Evolutionary conservation across 2,797 vertebrate genomes (phyloP).

Genomic region (Halcyon smyrnensis): DNA sequence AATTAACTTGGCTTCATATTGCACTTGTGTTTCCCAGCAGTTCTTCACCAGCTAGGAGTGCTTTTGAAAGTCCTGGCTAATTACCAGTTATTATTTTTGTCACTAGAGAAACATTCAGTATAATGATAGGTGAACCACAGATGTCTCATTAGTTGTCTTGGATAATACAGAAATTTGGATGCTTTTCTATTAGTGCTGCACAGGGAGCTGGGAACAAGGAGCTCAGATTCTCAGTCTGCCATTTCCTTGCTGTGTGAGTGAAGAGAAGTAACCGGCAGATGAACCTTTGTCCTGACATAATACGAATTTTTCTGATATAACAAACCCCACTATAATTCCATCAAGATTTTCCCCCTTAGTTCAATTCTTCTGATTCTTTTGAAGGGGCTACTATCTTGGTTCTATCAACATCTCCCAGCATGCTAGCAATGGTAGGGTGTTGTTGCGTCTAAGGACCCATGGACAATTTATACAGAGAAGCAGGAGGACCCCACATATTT

Average conservation of each 20-base stretch:
- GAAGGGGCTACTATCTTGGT: background rate
- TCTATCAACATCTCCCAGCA: accelerated
- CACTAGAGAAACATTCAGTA: background rate
- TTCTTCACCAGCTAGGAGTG: background rate
- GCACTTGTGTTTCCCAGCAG: background rate
- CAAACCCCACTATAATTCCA: background rate
- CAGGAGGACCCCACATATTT: background rate
- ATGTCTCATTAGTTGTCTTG: background rate
- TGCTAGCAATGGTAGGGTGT: background rate
- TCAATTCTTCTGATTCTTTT: background rate
- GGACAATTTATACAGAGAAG: background rate
- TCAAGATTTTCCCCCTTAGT: background rate
- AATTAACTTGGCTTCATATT: background rate
- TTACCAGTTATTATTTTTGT: conserved; percentile 2
- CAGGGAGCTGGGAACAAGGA: background rate
- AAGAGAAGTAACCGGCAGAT: background rate
- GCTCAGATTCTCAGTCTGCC: background rate
- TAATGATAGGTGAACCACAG: background rate
- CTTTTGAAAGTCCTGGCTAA: background rate
- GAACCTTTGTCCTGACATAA: background rate
- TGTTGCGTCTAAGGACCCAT: background rate
- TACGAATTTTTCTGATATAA: background rate
- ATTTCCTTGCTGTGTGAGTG: background rate
- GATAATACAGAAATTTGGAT: background rate
- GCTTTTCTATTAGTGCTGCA: background rate